Evolutionary conservation across 2,888 invertebrate genomes (phyloP).

Genomic region (Emesis russula): DNA sequence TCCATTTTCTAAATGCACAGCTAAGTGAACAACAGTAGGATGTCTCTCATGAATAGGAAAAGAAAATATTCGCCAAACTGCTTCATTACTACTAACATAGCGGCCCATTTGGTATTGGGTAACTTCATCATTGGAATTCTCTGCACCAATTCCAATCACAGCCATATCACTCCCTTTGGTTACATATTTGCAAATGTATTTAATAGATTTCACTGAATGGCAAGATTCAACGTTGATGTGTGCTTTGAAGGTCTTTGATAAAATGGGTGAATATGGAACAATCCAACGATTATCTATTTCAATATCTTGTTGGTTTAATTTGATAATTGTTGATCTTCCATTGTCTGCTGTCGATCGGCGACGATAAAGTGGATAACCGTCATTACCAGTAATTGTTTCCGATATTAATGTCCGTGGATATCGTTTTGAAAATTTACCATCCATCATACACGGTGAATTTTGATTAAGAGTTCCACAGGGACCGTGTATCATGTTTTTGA

Average conservation of each 20-base stretch:
- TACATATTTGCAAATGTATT: conserved; percentile 88
- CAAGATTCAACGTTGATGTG: conserved; percentile 64
- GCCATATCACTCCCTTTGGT: conserved; percentile 84
- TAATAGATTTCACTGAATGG: conserved; percentile 42
- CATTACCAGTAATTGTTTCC: too few relatives aligned
- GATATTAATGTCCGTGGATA: too few relatives aligned
- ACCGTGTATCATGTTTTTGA: too few relatives aligned
- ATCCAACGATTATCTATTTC: conserved; percentile 82
- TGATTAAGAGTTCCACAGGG: too few relatives aligned
- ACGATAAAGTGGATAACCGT: too few relatives aligned
- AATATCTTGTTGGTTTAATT: conserved; percentile 24
- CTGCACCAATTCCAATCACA: conserved; percentile 77
- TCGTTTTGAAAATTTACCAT: too few relatives aligned
- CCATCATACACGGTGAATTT: too few relatives aligned
- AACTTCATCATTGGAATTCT: conserved; percentile 37
- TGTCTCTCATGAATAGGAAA: conserved; percentile 80
- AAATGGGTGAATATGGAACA: conserved; percentile 51
- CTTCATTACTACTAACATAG: conserved; percentile 85
- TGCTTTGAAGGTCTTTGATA: background rate
- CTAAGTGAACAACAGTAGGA: conserved; percentile 75
- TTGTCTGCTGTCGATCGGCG: too few relatives aligned
- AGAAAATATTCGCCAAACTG: conserved; percentile 82
- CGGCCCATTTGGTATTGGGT: background rate
- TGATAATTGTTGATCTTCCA: too few relatives aligned
- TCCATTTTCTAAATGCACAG: conserved; percentile 57